Conservation (phyloP, 2,113 vertebrate species). For the Alectura lathami region DNA sequence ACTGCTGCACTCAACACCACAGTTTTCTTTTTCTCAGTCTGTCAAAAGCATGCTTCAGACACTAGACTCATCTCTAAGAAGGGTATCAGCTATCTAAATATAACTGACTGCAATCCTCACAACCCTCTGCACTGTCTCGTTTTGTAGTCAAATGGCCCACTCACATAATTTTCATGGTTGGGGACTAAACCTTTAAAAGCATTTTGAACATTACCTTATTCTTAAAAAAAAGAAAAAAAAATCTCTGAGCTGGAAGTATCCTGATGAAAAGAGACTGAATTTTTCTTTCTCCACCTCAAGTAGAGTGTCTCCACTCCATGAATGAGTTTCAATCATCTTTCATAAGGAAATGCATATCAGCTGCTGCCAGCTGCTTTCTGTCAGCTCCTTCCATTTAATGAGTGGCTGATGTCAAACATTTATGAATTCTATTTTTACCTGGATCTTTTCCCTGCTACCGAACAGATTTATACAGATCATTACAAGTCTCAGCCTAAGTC, state of each 20-base stretch:
- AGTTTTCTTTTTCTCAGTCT: slow-evolving; percentile 31
- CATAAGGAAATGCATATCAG: neutral
- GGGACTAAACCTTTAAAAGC: neutral
- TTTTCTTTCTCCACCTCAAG: neutral
- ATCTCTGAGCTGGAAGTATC: neutral
- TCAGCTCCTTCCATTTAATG: neutral
- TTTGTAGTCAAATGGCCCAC: slow-evolving; percentile 8
- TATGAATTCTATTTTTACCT: neutral
- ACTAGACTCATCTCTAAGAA: neutral
- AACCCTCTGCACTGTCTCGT: neutral
- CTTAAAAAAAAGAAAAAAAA: neutral
- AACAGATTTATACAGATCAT: neutral
- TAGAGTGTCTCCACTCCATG: neutral
- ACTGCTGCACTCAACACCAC: slow-evolving; percentile 79
- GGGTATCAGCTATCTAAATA: neutral
- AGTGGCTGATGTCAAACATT: neutral
- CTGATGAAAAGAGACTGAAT: neutral
- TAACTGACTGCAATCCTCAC: neutral
- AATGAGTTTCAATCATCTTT: neutral
- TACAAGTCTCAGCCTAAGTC: neutral
- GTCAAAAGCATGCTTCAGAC: neutral
- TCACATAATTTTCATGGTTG: neutral
- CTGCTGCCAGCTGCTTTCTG: neutral
- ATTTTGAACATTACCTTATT: neutral
- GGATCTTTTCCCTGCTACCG: neutral